Conservation (phyloP, 2,113 vertebrate genomes). For the Hirundichthys speculiger region DNA sequence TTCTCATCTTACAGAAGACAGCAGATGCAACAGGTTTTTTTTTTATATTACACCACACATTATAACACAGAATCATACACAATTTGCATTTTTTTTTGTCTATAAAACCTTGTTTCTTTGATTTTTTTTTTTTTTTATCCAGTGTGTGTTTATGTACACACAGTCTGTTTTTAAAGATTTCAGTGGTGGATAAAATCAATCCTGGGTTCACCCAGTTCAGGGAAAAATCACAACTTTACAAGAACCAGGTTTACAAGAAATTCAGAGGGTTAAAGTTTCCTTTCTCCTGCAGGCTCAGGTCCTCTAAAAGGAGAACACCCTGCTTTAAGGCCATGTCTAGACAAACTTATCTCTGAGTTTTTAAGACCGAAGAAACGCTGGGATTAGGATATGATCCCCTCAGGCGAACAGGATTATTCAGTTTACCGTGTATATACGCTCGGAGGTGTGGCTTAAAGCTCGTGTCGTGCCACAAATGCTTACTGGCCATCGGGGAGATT, state of each 20-base stretch:
- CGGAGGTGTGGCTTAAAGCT: slow-evolving; percentile 22
- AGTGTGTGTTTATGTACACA: background rate
- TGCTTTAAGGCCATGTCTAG: slow-evolving; percentile 66
- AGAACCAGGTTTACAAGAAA: too few species aligned
- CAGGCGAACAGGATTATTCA: slow-evolving; percentile 48
- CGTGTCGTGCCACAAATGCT: slow-evolving; percentile 22
- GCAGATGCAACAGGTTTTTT: background rate
- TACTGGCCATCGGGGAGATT: background rate
- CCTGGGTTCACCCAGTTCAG: too few species aligned
- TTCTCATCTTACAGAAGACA: background rate
- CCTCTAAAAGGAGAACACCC: slow-evolving; percentile 29
- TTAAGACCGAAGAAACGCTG: slow-evolving; percentile 48
- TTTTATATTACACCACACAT: too few species aligned
- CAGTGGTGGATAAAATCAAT: too few species aligned
- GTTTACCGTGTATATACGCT: slow-evolving; percentile 45
- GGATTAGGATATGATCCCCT: slow-evolving; percentile 70
- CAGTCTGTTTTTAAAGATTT: background rate
- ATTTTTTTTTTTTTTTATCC: background rate
- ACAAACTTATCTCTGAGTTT: slow-evolving; percentile 69
- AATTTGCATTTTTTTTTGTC: background rate
- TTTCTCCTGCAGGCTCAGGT: slow-evolving; percentile 9
- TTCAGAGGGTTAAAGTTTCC: slow-evolving; percentile 6
- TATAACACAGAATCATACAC: too few species aligned
- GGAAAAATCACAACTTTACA: too few species aligned
- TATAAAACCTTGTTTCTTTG: background rate